Conservation (phyloP, 2,888 invertebrate species). For the Spodoptera picta region DNA sequence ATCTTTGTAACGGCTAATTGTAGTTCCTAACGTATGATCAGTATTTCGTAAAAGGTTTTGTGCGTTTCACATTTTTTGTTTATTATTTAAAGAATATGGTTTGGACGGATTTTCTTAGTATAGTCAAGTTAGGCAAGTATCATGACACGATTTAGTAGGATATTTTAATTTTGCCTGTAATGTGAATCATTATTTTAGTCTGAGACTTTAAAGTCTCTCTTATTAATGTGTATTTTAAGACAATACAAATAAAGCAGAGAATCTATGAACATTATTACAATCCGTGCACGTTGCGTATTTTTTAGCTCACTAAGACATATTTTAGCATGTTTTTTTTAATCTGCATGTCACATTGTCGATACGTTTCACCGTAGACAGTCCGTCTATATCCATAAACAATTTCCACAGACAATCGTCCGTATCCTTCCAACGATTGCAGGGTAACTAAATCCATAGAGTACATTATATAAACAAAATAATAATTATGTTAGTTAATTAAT, state of each 20-base stretch:
- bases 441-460: conserved; percentile 72
- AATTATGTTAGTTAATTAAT: conserved; percentile 57
- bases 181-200: too few relatives aligned
- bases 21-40: conserved; percentile 88
- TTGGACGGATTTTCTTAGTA: not conserved
- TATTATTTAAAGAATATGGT: conserved; percentile 47
- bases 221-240: too few relatives aligned
- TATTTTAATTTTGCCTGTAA: too few relatives aligned
- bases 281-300: too few relatives aligned
- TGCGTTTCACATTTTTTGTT: conserved; percentile 43
- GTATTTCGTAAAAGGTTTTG: conserved; percentile 77
- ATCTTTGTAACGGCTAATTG: conserved; percentile 74
- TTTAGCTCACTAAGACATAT: too few relatives aligned
- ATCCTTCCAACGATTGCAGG: conserved; percentile 71
- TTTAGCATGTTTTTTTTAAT: too few relatives aligned
- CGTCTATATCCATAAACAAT: conserved; percentile 47
- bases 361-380: conserved; percentile 19
- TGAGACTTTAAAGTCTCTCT: too few relatives aligned
- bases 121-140: conserved; percentile 11
- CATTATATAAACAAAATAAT: conserved; percentile 64
- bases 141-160: conserved; percentile 17
- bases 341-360: too few relatives aligned
- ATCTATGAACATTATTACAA: too few relatives aligned
- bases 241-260: too few relatives aligned
- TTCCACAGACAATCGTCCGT: conserved; percentile 65